Conservation (phyloP, 2,797 vertebrate species). For the Helostoma temminkii region DNA sequence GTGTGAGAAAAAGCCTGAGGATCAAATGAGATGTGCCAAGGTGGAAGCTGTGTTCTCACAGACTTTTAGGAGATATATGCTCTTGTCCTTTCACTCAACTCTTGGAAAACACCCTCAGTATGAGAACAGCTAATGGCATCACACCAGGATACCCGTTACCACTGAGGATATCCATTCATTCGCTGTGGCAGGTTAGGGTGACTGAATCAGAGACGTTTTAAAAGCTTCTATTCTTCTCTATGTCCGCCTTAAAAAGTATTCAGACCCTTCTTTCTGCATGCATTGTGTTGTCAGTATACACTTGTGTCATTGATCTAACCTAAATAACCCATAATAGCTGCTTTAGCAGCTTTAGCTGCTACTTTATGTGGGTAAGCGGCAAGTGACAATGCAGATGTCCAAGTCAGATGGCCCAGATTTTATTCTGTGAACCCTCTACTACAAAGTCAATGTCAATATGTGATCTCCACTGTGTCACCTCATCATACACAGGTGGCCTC, state of each 20-base stretch:
- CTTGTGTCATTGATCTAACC: no score
- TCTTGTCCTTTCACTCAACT: slow-evolving; percentile 59
- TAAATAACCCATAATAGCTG: no score
- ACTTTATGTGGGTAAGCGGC: no score
- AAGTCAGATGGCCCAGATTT: no score
- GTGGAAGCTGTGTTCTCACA: slow-evolving; percentile 55
- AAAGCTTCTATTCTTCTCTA: slow-evolving; percentile 40
- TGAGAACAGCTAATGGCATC: slow-evolving; percentile 58
- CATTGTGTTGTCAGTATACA: no score
- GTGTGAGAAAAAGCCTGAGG: slow-evolving; percentile 21
- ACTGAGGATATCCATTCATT: slow-evolving; percentile 48
- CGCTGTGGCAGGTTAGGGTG: slow-evolving; percentile 45
- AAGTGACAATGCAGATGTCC: no score
- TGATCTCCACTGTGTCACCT: no score
- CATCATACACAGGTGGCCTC: no score
- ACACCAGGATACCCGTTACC: slow-evolving; percentile 58
- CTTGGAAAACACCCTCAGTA: slow-evolving; percentile 59
- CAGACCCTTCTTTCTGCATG: not conserved
- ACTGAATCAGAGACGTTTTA: slow-evolving; percentile 27
- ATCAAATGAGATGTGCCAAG: slow-evolving; percentile 37
- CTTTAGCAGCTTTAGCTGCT: no score
- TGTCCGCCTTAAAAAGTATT: no score
- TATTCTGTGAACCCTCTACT: no score
- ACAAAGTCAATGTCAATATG: no score
- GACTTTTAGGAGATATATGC: slow-evolving; percentile 45